Evolutionary conservation across 2,797 vertebrate genomes (phyloP).

Genomic region (Anomalospiza imberbis): DNA sequence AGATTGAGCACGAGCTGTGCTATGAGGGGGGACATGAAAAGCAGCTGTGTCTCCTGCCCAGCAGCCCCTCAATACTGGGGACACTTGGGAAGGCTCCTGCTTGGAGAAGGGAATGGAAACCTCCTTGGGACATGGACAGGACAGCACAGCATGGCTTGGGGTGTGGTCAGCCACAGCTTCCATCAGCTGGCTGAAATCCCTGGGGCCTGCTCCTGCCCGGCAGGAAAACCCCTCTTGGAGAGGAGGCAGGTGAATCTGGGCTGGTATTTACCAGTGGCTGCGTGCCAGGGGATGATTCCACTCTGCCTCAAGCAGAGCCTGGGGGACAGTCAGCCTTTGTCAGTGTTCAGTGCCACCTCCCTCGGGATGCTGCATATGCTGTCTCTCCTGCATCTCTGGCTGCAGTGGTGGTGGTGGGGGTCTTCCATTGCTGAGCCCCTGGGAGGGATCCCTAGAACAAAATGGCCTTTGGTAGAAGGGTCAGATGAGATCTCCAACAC

Average conservation of each 20-base stretch:
- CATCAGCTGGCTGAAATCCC: fast-evolving
- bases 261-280: neutral
- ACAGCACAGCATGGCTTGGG: neutral
- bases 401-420: too few relatives aligned
- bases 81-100: neutral
- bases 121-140: neutral
- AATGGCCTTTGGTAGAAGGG: neutral
- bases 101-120: neutral
- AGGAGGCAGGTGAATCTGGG: neutral
- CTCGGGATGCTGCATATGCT: neutral
- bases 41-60: neutral
- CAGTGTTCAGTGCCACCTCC: neutral
- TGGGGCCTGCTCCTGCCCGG: neutral
- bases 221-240: neutral
- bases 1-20: neutral
- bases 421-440: neutral
- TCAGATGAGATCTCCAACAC: fast-evolving
- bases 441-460: neutral
- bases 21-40: neutral
- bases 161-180: neutral
- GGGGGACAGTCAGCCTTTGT: neutral
- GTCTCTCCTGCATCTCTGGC: neutral
- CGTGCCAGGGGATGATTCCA: neutral
- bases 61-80: neutral
- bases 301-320: neutral